These are phyloP conservation scores for Eublepharis macularius DNA, from an alignment of 2,113 vertebrate genomes.

Conservation along the genomic window DNA sequence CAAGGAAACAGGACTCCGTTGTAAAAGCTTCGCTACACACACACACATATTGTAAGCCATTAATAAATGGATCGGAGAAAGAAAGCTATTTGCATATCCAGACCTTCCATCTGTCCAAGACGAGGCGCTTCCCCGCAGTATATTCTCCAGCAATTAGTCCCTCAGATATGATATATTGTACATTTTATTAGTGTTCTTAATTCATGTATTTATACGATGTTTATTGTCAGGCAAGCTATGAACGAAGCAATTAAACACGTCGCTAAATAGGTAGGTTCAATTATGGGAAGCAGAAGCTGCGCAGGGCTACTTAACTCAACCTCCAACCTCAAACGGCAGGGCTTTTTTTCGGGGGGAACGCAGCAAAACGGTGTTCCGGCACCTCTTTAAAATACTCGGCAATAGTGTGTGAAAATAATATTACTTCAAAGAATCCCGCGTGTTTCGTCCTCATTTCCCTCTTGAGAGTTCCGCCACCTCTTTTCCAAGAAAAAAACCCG, in stretches of 20 bases:
- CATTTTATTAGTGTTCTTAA: neutral
- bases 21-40: neutral
- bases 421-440: too few relatives aligned
- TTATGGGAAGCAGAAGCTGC: neutral
- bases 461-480: too few relatives aligned
- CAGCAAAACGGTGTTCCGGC: too few relatives aligned
- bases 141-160: neutral
- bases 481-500: too few relatives aligned
- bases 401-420: too few relatives aligned
- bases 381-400: too few relatives aligned
- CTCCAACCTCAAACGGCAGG: too few relatives aligned
- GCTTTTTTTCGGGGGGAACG: too few relatives aligned
- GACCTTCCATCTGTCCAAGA: slow-evolving; percentile 21
- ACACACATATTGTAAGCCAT: neutral
- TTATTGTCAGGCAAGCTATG: slow-evolving; percentile 27
- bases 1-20: neutral
- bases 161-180: slow-evolving; percentile 1
- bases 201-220: slow-evolving; percentile 23
- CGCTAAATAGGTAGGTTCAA: neutral
- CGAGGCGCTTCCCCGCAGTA: neutral
- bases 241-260: neutral
- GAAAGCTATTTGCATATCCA: neutral
- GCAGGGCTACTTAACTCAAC: too few relatives aligned
- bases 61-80: slow-evolving; percentile 25
- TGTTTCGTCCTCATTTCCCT: too few relatives aligned